phyloP scores from a whole-genome alignment of 1,140 invertebrate genomes.

The Hyposmocoma kahamanoa region DNA sequence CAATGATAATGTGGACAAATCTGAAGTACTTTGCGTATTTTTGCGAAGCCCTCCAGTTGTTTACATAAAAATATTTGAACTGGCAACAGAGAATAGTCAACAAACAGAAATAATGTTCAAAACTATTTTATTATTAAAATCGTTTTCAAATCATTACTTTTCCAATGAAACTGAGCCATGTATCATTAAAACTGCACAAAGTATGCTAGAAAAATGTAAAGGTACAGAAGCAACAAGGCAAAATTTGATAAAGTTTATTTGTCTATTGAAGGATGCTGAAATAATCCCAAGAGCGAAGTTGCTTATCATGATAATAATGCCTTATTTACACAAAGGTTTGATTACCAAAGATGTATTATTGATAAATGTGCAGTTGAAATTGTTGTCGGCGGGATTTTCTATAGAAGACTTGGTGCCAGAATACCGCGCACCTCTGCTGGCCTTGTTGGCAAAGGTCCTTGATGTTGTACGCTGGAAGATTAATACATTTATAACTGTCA shows the following conservation, averaged over 20 bases:
- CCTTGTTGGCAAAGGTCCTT: slow-evolving; percentile 51
- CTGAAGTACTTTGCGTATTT: slow-evolving; percentile 42
- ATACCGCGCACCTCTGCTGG: slow-evolving; percentile 52
- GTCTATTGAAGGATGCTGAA: slow-evolving; percentile 29
- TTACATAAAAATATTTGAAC: slow-evolving; percentile 40
- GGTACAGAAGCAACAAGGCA: slow-evolving; percentile 29
- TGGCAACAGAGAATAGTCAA: slow-evolving; percentile 45
- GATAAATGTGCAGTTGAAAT: slow-evolving; percentile 37
- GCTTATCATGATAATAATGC: slow-evolving; percentile 53
- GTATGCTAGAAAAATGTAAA: slow-evolving; percentile 24
- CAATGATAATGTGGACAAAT: slow-evolving; percentile 28
- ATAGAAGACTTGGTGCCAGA: slow-evolving; percentile 35
- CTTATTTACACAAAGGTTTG: slow-evolving; percentile 42
- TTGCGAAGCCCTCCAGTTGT: slow-evolving; percentile 49
- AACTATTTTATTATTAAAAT: slow-evolving; percentile 36
- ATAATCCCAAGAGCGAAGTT: slow-evolving; percentile 39
- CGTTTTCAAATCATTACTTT: slow-evolving; percentile 49
- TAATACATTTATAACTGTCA: slow-evolving; percentile 27
- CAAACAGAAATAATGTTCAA: slow-evolving; percentile 45
- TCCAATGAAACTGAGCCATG: slow-evolving; percentile 44
- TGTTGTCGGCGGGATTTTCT: slow-evolving; percentile 31
- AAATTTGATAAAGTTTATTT: slow-evolving; percentile 45
- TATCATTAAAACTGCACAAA: slow-evolving; percentile 31
- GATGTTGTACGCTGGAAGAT: slow-evolving; percentile 49
- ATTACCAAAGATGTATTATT: slow-evolving; percentile 30